Percentiles rank a stretch among this genome's conserved stretches.
Evolutionary conservation across 2,888 invertebrate genomes (phyloP).

Genomic region (Plagodis dolabraria): DNA sequence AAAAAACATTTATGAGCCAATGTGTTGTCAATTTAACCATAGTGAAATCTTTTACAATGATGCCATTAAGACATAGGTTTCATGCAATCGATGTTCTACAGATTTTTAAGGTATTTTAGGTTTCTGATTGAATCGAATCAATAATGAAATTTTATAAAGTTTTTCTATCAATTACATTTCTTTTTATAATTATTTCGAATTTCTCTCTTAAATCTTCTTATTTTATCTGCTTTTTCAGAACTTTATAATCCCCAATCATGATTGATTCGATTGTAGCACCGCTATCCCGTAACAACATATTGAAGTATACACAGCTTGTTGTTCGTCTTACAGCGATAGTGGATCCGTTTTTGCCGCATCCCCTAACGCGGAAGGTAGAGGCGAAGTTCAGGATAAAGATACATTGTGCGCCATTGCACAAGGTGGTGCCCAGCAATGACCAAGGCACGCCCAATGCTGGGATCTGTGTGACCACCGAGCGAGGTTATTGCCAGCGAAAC

Average conservation of each 20-base stretch:
- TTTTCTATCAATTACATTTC: too few species aligned
- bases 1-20: constrained; percentile 1
- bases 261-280: constrained; percentile 34
- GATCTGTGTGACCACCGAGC: constrained; percentile 66
- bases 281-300: constrained; percentile 33
- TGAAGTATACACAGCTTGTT: constrained; percentile 35
- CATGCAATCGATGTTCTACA: constrained; percentile 30
- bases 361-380: constrained; percentile 91
- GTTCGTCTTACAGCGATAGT: constrained; percentile 94
- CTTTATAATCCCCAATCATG: constrained; percentile 12
- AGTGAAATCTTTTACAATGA: constrained; percentile 25
- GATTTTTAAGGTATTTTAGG: constrained; percentile 16
- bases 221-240: too few species aligned
- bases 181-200: neutral
- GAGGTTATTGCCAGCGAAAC: constrained; percentile 18
- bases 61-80: constrained; percentile 21
- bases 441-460: constrained; percentile 68
- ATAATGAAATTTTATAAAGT: constrained; percentile 25
- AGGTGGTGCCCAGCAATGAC: constrained; percentile 70
- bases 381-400: constrained; percentile 88
- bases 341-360: constrained; percentile 98
- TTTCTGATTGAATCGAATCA: constrained; percentile 38
- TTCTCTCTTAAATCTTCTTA: too few species aligned
- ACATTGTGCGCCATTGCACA: constrained; percentile 86
- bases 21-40: constrained; percentile 4